Conservation (phyloP, 2,888 invertebrate species). For the Aphodius sticticus region DNA sequence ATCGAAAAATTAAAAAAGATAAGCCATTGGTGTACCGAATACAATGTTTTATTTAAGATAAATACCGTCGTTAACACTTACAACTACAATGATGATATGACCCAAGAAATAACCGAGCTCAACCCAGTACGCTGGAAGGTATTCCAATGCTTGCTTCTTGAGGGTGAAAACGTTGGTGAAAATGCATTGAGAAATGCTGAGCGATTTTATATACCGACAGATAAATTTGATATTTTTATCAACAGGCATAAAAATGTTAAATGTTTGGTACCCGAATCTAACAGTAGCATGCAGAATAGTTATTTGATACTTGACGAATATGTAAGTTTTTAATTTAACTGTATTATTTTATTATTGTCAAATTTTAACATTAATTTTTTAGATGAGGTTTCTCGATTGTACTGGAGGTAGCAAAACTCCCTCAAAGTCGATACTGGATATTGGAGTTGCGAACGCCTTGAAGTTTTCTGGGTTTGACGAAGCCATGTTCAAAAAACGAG, state of each 20-base stretch:
- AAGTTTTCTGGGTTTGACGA: constrained; percentile 63
- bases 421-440: constrained; percentile 61
- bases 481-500: constrained; percentile 61
- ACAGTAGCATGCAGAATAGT: constrained; percentile 62
- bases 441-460: constrained; percentile 60
- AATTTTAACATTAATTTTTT: constrained; percentile 37
- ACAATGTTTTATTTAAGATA: constrained; percentile 62
- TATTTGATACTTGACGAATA: constrained; percentile 65
- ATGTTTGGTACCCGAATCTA: constrained; percentile 62
- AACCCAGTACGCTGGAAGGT: constrained; percentile 61
- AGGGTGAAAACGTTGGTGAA: constrained; percentile 62
- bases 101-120: constrained; percentile 55
- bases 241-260: constrained; percentile 56
- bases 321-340: constrained; percentile 48
- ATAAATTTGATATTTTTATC: constrained; percentile 59
- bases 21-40: constrained; percentile 58
- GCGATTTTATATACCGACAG: constrained; percentile 59
- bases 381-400: constrained; percentile 64
- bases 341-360: background rate
- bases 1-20: constrained; percentile 58
- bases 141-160: constrained; percentile 63
- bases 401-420: constrained; percentile 59
- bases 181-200: constrained; percentile 60
- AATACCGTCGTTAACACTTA: constrained; percentile 64
- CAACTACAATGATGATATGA: constrained; percentile 62